Conservation (phyloP, 2,797 vertebrate species). For the Brachymystax lenok region DNA sequence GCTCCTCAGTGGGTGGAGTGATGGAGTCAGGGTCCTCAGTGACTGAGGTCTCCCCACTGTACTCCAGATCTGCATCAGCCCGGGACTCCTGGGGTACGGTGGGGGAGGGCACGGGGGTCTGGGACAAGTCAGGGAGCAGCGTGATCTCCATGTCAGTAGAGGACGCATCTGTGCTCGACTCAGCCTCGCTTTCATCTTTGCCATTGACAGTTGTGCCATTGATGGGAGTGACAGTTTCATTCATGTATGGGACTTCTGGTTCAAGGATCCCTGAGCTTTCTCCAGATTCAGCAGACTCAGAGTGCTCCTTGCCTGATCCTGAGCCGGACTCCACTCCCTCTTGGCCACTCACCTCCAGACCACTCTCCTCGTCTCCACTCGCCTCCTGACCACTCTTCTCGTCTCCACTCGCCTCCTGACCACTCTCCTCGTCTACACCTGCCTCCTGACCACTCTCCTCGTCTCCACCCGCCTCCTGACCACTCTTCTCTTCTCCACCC, state of each 20-base stretch:
- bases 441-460: not conserved
- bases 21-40: conserved; percentile 27
- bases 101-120: conserved; percentile 34
- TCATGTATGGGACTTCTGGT: conserved; percentile 25
- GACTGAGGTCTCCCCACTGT: conserved; percentile 52
- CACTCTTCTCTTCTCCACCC: not conserved
- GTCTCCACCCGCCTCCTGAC: conserved; percentile 20
- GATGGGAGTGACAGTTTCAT: conserved; percentile 19
- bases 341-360: conserved; percentile 3
- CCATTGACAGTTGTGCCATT: conserved; percentile 24
- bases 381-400: not conserved
- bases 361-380: not conserved
- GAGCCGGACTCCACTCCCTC: conserved; percentile 12
- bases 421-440: conserved; percentile 12
- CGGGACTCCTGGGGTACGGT: conserved; percentile 63
- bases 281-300: conserved; percentile 33
- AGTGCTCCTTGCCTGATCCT: conserved; percentile 21
- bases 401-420: not conserved
- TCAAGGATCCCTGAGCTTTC: conserved; percentile 33
- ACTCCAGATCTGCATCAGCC: conserved; percentile 64
- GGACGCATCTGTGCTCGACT: conserved; percentile 35
- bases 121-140: conserved; percentile 54
- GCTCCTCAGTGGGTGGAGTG: conserved; percentile 18
- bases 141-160: conserved; percentile 51
- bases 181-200: conserved; percentile 21